Base-by-base conservation (phyloP, 2,113 vertebrate genomes). In the Myocastor coypus region DNA sequence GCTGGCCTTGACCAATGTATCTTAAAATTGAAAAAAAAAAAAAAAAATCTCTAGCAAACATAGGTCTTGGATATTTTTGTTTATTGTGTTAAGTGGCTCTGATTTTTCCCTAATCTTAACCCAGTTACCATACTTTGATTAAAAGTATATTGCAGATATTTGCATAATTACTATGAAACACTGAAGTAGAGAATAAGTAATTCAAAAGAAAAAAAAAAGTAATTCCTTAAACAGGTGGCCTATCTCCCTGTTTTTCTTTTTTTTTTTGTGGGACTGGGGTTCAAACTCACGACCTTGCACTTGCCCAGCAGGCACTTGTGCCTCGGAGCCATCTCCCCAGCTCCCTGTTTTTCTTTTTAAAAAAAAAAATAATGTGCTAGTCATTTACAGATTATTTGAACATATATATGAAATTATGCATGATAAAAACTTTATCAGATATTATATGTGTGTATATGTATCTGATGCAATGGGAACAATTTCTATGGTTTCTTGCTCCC, bases 381-480 rank as follows among this genome's bases (percentile, higher is more conserved):
- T 59, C 7, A 96, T 57, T 94, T 78, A 86, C 89, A 95, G 46
- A 90, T 12, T 86, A 93, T 83, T 89, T 89, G 16, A 52, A 52
- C n/a, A n/a, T 32, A 28, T 80, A 59, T 82, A 68, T 52, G 88
- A 89, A 83, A 91, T 61, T 8, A 55, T 7, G 81, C 7, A 71
- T 28, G n/a, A 22, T 28, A 26, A 90, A 24, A 87, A 92, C 52
- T 73, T 28, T 42, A 87, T 55, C 50, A 63, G 71, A 73, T 59
- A 26, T 52, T 59, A 28, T 40, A 40, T 52, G 4, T 19, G 14
- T 9, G 19, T 59, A 7, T 73, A 12, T 85, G 4, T 32, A 88
- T 81, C 69, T 90, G 40, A 87, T 80, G 6, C n/a, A 86, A 84
- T 37, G 63, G 81, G 17, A 94, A 92, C 34, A 59, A 68, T 80